These are phyloP conservation scores for Agelastica alni DNA, from an alignment of 2,888 invertebrate species.

Conservation along the genomic window DNA sequence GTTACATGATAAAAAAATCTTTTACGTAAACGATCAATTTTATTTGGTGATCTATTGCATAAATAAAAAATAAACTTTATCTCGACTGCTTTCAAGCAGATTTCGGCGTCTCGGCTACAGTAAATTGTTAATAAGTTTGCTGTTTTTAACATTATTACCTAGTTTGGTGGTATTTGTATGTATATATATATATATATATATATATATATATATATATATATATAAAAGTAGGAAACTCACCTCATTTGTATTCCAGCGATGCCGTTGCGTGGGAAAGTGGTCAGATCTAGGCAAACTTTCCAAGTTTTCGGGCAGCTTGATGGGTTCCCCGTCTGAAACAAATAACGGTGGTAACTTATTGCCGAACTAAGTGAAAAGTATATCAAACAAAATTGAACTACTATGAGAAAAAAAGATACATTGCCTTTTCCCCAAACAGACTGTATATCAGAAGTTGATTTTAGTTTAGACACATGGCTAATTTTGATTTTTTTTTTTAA, in stretches of 20 bases:
- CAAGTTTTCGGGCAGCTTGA: slow-evolving; percentile 92
- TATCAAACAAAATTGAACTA: not conserved
- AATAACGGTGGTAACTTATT: slow-evolving; percentile 26
- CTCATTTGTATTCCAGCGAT: slow-evolving; percentile 99
- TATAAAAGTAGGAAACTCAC: slow-evolving; percentile 66
- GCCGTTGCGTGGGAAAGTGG: slow-evolving; percentile 92
- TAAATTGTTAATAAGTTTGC: slow-evolving; percentile 32
- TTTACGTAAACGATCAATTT: too few relatives aligned
- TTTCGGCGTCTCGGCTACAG: slow-evolving; percentile 7
- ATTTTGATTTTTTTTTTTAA: too few relatives aligned
- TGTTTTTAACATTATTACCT: slow-evolving; percentile 28
- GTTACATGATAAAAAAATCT: too few relatives aligned
- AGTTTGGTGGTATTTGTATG: slow-evolving; percentile 3
- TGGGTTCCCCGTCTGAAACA: slow-evolving; percentile 84
- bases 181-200: too few relatives aligned
- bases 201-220: too few relatives aligned
- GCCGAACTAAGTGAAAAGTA: not conserved
- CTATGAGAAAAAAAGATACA: too few relatives aligned
- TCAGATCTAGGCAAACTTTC: slow-evolving; percentile 93
- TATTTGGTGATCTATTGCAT: too few relatives aligned
- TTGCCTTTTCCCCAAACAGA: too few relatives aligned
- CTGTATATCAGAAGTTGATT: too few relatives aligned
- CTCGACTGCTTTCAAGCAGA: not conserved
- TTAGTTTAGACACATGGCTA: too few relatives aligned
- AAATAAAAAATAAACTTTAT: too few relatives aligned